Base-by-base conservation (phyloP, 37 sponge, comb jelly and placozoan species). In the Geodia barretti region DNA sequence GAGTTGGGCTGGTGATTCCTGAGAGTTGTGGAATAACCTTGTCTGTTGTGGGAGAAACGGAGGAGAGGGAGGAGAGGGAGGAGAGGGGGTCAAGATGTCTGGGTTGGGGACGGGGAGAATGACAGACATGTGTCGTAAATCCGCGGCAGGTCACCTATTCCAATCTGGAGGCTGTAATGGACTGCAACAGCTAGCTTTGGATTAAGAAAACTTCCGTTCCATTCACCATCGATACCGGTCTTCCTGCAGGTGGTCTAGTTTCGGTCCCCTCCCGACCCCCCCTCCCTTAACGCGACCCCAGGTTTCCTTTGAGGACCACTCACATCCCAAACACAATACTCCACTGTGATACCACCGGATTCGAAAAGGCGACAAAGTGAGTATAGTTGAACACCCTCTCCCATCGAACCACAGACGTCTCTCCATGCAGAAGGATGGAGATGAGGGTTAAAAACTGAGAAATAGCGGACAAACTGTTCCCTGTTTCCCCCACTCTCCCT, bases 381-480 rank as follows among this genome's bases (percentile, higher is more conserved):
- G 41, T 68, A 36, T n/a, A 23, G 62, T 61, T 89, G 81, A 81
- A 87, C 95, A 91, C 90, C 5, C 72, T 86, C 37, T 91, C 47
- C 1, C 86, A 85, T 21, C 81, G 72, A 39, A 94, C 80, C 14
- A 86, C 76, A 71, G 90, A 90, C 26, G 62, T 25, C 37, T n/a
- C 67, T 33, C 95, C 95, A 47, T 82, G 64, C n/a, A 24, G 30
- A 5, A 94, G 83, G 3, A 71, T 72, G 20, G 71, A 72, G 24
- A 47, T 26, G 8, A 74, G 61, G 0, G 85, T 65, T n/a, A n/a
- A n/a, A 14, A 83, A 64, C 32, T 54, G 28, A 60, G 87, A 83
- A 2, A 79, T 61, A 21, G 81, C 75, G n/a, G 74, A 37, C 24
- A 7, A 11, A 7, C 24, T 4, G 5, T 14, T 19, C n/a, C 78